phyloP scores from a whole-genome alignment of 1,140 invertebrate species.

The Anastrepha obliqua region DNA sequence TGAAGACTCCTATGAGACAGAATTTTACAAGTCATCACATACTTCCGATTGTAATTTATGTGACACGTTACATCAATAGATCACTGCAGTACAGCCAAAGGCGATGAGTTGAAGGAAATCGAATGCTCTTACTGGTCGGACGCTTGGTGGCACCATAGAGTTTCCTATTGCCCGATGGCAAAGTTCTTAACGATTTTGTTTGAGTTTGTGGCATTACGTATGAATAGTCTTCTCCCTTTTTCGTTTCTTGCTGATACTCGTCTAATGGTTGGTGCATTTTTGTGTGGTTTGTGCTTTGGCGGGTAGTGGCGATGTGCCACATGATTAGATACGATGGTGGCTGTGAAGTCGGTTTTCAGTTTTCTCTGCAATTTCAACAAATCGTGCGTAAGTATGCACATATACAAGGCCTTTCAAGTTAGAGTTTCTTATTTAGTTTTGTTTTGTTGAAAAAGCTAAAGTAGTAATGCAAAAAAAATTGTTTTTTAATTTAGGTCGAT shows the following conservation, averaged over 20 bases:
- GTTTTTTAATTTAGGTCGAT: too few species aligned
- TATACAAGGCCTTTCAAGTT: too few species aligned
- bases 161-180: not conserved
- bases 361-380: too few species aligned
- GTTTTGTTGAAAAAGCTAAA: too few species aligned
- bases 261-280: not conserved
- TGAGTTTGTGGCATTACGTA: not conserved
- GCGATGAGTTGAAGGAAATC: slow-evolving; percentile 44
- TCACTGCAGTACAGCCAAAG: slow-evolving; percentile 42
- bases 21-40: slow-evolving; percentile 55
- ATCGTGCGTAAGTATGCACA: too few species aligned
- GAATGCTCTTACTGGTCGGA: slow-evolving; percentile 29
- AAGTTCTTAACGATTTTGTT: not conserved
- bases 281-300: too few species aligned
- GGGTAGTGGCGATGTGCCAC: not conserved
- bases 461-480: too few species aligned
- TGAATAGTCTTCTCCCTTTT: too few species aligned
- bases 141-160: slow-evolving; percentile 29
- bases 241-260: not conserved
- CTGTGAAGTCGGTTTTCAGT: too few species aligned
- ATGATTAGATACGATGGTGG: not conserved
- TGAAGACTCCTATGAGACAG: slow-evolving; percentile 46
- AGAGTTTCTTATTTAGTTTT: too few species aligned
- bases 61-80: slow-evolving; percentile 55
- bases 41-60: slow-evolving; percentile 55